Evolutionary conservation across 2,113 vertebrate species (phyloP).

Genomic region (Calypte anna): DNA sequence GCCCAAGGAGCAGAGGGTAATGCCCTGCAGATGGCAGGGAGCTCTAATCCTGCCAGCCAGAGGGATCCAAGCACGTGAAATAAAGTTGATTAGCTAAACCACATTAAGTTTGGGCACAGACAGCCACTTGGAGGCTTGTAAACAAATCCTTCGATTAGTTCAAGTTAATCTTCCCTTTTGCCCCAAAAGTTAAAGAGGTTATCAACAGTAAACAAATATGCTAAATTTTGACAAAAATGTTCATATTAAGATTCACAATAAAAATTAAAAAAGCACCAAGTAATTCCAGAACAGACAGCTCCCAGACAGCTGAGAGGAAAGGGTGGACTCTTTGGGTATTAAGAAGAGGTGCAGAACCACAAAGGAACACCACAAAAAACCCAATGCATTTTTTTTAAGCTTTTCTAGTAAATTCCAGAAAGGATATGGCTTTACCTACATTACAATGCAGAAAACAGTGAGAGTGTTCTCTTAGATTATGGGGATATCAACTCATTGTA

Average conservation of each 20-base stretch:
- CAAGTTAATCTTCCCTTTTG: not conserved
- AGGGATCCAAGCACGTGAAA: not conserved
- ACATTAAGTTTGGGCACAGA: not conserved
- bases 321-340: not conserved
- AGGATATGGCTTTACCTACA: not conserved
- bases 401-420: not conserved
- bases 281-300: not conserved
- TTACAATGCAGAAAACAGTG: not conserved
- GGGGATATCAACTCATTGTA: not conserved
- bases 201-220: not conserved
- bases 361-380: not conserved
- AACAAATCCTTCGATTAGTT: constrained; percentile 28
- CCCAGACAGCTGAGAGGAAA: not conserved
- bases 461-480: not conserved
- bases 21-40: not conserved
- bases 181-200: not conserved
- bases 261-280: not conserved
- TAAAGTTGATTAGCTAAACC: not conserved
- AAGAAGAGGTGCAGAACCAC: not conserved
- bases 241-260: not conserved
- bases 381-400: not conserved
- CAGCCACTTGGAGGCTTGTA: not conserved
- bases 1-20: not conserved
- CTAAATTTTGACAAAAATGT: not conserved
- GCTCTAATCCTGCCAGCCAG: not conserved